Percentiles rank a stretch among this genome's conserved stretches.
These are phyloP conservation scores for Peromyscus californicus DNA, from an alignment of 2,113 vertebrate genomes.

Conservation along the genomic window DNA sequence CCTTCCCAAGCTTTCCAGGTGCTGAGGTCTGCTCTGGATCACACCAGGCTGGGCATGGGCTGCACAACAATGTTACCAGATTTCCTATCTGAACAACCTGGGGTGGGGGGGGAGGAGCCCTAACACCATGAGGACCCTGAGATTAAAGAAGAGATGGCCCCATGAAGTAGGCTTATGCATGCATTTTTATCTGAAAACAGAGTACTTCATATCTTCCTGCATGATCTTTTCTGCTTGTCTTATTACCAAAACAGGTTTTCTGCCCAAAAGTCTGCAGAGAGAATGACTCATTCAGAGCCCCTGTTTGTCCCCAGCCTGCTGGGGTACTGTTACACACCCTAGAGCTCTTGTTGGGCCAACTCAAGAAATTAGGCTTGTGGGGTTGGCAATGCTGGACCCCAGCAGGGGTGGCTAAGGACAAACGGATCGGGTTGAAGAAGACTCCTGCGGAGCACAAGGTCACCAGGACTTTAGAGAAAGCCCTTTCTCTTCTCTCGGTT, in stretches of 20 bases:
- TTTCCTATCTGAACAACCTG: background rate
- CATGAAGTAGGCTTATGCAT: background rate
- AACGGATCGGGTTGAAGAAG: background rate
- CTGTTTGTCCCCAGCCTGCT: background rate
- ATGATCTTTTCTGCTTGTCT: background rate
- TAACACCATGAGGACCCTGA: background rate
- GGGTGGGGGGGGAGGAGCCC: no score
- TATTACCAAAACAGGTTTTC: background rate
- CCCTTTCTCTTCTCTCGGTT: background rate
- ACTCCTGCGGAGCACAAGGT: background rate
- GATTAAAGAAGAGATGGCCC: background rate
- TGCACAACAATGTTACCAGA: background rate
- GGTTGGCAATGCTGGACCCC: background rate
- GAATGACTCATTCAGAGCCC: background rate
- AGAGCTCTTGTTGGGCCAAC: background rate
- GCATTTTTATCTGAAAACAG: background rate
- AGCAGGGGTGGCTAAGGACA: background rate
- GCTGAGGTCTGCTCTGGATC: background rate
- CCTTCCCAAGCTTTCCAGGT: background rate
- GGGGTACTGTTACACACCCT: background rate
- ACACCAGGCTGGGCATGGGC: background rate
- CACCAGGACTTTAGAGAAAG: background rate
- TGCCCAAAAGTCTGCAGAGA: background rate
- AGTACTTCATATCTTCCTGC: background rate
- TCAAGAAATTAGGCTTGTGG: background rate